Percentiles rank a stretch among this genome's conserved stretches.
Conservation (phyloP, 2,888 invertebrate species). For the Abrostola triplasia region DNA sequence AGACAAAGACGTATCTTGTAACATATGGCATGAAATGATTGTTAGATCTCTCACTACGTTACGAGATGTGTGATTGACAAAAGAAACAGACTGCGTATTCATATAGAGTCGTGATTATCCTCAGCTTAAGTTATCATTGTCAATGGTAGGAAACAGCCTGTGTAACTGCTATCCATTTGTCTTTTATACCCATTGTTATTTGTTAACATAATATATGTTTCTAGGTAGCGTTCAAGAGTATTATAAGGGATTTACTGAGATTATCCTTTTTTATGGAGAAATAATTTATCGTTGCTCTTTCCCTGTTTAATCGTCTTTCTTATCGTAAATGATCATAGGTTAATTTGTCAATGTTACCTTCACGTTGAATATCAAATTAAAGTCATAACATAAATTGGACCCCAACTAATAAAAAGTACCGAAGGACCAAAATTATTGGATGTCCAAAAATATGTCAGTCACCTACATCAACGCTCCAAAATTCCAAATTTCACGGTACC, state of each 20-base stretch:
- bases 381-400: background rate
- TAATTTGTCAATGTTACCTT: too few relatives aligned
- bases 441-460: constrained; percentile 1
- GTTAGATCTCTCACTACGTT: constrained; percentile 28
- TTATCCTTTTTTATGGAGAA: background rate
- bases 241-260: background rate
- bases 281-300: background rate
- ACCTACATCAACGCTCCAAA: constrained; percentile 16
- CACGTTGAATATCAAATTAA: too few relatives aligned
- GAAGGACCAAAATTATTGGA: background rate
- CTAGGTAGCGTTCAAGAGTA: background rate
- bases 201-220: background rate
- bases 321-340: background rate
- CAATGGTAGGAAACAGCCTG: constrained; percentile 14
- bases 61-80: constrained; percentile 19
- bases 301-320: background rate
- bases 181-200: background rate
- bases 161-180: constrained; percentile 2
- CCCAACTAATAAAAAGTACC: background rate
- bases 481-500: constrained; percentile 42
- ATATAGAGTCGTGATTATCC: constrained; percentile 27
- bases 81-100: constrained; percentile 38
- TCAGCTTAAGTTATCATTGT: constrained; percentile 26
- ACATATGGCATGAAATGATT: constrained; percentile 32
- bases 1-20: constrained; percentile 28